Evolutionary conservation across 2,113 vertebrate genomes (phyloP).

Genomic region (Paradoxurus hermaphroditus): DNA sequence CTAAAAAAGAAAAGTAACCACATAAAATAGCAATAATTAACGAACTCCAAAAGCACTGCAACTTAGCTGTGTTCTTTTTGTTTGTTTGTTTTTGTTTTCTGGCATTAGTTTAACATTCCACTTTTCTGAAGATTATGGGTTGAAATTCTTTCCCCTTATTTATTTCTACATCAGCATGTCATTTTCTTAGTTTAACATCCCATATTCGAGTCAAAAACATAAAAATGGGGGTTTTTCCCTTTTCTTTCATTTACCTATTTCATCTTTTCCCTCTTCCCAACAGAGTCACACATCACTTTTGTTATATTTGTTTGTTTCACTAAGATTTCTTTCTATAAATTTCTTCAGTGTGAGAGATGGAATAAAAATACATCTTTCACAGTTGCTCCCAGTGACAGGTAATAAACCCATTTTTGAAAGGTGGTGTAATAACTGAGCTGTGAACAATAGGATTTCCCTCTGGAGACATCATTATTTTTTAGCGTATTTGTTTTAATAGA

Average conservation of each 20-base stretch:
- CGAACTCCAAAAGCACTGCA: neutral
- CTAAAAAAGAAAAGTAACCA: neutral
- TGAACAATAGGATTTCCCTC: conserved; percentile 40
- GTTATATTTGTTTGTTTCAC: conserved; percentile 30
- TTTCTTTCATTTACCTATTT: neutral
- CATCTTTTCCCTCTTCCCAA: neutral
- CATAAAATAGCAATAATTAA: neutral
- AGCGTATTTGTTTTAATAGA: conserved; percentile 39
- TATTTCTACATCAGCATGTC: conserved; percentile 2
- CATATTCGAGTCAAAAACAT: neutral
- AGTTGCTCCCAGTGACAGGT: neutral
- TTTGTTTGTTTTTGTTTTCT: neutral
- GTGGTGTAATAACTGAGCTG: conserved; percentile 10
- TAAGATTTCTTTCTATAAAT: conserved; percentile 30
- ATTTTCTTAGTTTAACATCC: conserved; percentile 29
- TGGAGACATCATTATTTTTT: conserved; percentile 15
- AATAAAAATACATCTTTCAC: conserved; percentile 48
- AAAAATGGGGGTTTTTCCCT: neutral
- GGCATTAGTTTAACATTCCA: conserved; percentile 61
- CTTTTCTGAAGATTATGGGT: conserved; percentile 14
- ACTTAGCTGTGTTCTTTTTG: neutral
- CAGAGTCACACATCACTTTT: neutral
- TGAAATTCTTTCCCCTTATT: conserved; percentile 31
- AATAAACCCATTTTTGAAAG: conserved; percentile 57
- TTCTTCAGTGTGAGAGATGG: neutral